Evolutionary conservation across 1,140 invertebrate genomes (phyloP).

Genomic region (Drosophila nebulosa): DNA sequence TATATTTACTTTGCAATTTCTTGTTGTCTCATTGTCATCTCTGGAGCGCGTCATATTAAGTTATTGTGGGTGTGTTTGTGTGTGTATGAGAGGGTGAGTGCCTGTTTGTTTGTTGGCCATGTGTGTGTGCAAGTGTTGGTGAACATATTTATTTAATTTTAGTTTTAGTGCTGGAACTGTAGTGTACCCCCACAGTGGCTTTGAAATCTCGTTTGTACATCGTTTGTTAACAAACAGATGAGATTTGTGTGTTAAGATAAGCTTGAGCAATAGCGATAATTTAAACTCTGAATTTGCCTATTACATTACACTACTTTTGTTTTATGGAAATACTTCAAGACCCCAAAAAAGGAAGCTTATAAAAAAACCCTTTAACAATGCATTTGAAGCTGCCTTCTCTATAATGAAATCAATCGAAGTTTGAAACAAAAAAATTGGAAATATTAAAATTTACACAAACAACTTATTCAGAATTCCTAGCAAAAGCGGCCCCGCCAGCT

Average conservation of each 20-base stretch:
- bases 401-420: too few relatives aligned
- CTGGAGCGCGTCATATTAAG: conserved; percentile 1
- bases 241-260: background rate
- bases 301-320: too few relatives aligned
- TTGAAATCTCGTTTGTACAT: background rate
- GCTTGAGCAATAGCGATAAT: background rate
- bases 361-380: too few relatives aligned
- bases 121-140: conserved; percentile 1
- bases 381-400: too few relatives aligned
- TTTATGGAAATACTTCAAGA: too few relatives aligned
- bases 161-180: conserved; percentile 10
- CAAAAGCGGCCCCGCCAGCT: too few relatives aligned
- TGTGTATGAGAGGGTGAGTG: background rate
- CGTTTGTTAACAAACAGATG: background rate
- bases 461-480: too few relatives aligned
- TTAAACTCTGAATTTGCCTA: too few relatives aligned
- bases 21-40: conserved; percentile 18
- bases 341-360: too few relatives aligned
- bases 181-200: background rate
- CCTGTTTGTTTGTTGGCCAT: conserved; percentile 6
- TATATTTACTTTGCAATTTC: background rate
- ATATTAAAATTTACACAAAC: too few relatives aligned
- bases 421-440: too few relatives aligned
- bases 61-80: background rate
- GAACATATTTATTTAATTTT: conserved; percentile 52